These are phyloP conservation scores for Megaceryle alcyon DNA, from an alignment of 2,797 vertebrate genomes.

Conservation along the genomic window DNA sequence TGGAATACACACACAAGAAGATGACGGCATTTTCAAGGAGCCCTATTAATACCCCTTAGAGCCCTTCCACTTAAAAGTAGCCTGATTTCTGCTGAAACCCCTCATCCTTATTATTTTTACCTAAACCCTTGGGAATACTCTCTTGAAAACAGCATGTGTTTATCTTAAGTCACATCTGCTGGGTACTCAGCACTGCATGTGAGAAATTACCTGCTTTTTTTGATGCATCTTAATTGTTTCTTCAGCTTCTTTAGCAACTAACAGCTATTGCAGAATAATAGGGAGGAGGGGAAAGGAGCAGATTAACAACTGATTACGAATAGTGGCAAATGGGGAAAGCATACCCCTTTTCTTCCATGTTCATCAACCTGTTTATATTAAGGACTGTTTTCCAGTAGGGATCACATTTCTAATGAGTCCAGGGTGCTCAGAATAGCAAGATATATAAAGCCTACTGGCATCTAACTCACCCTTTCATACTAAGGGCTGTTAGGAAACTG, in stretches of 20 bases:
- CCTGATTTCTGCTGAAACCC: constrained; percentile 11
- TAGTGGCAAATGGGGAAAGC: background rate
- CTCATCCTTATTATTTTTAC: constrained; percentile 36
- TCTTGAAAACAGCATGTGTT: constrained; percentile 30
- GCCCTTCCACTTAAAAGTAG: constrained; percentile 36
- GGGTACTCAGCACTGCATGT: background rate
- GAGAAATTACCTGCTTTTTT: constrained; percentile 38
- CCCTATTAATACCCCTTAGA: background rate
- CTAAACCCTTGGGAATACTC: constrained; percentile 20
- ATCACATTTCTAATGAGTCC: background rate
- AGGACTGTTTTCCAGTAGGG: background rate
- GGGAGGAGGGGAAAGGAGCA: background rate
- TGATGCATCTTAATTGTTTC: constrained; percentile 45
- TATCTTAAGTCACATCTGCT: constrained; percentile 46
- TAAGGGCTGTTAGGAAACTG: background rate
- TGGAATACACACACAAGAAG: background rate
- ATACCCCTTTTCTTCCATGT: background rate
- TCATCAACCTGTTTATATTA: background rate
- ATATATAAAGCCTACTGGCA: background rate
- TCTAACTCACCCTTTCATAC: background rate
- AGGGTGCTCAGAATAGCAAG: background rate
- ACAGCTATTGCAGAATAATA: background rate
- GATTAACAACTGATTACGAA: background rate
- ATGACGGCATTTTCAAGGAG: background rate
- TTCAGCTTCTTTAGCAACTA: constrained; percentile 7